Conservation (phyloP, 2,797 vertebrate species). For the Atherinosoma microstoma region DNA sequence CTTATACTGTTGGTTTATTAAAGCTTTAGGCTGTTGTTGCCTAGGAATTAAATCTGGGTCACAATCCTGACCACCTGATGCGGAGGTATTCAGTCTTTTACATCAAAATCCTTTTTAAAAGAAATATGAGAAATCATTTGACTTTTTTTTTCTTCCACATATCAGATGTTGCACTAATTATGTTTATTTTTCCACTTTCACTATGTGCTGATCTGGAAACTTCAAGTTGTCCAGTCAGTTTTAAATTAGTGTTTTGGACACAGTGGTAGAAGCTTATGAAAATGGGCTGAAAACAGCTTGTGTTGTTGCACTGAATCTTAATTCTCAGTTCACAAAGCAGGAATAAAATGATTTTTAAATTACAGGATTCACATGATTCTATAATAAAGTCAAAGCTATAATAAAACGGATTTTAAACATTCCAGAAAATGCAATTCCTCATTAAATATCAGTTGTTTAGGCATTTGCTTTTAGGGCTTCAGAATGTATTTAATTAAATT, state of each 20-base stretch:
- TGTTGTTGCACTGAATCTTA: not conserved
- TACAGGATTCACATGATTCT: not conserved
- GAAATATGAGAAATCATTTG: not conserved
- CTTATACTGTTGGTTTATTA: conserved; percentile 10
- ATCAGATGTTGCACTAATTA: not conserved
- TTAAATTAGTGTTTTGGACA: not conserved
- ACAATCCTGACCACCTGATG: not conserved
- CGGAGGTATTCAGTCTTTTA: not conserved
- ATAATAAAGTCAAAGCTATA: not conserved
- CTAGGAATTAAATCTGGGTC: not conserved
- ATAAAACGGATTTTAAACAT: not conserved
- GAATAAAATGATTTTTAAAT: not conserved
- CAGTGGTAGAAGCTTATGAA: not conserved
- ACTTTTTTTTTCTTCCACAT: not conserved
- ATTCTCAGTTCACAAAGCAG: not conserved
- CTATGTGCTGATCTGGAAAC: not conserved
- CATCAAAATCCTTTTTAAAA: not conserved
- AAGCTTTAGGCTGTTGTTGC: conserved; percentile 1
- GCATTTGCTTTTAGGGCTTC: not conserved
- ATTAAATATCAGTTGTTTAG: not conserved
- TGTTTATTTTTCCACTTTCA: not conserved
- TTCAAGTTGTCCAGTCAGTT: not conserved
- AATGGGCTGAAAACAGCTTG: not conserved
- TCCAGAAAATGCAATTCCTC: not conserved
- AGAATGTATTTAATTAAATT: conserved; percentile 13